Conservation (phyloP, 2,888 invertebrate species). For the Sinelater perroti region DNA sequence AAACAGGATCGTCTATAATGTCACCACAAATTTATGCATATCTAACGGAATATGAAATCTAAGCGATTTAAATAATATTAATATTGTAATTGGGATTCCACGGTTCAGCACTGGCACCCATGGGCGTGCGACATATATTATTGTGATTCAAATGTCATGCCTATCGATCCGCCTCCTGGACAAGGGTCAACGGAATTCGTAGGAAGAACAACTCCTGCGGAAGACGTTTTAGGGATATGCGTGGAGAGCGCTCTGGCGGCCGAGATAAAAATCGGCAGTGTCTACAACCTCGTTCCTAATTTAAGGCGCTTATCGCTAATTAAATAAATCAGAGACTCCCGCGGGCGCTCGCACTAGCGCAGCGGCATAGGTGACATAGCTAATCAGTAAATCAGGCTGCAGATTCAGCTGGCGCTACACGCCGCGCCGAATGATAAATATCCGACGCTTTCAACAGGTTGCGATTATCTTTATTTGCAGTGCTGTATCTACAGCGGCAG, state of each 20-base stretch:
- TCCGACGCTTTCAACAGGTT: background rate
- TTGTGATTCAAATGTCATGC: conserved; percentile 13
- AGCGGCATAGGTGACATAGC: no score
- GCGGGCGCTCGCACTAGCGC: no score
- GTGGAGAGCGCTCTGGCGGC: no score
- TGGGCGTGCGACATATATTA: conserved; percentile 19
- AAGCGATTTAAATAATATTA: conserved; percentile 12
- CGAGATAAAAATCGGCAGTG: no score
- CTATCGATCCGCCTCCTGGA: conserved; percentile 44
- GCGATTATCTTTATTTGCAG: conserved; percentile 8
- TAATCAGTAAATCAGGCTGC: no score
- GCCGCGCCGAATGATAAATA: no score
- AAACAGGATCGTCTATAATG: conserved; percentile 8
- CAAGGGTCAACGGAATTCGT: conserved; percentile 53
- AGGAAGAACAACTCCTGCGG: conserved; percentile 45
- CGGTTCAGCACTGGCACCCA: conserved; percentile 3
- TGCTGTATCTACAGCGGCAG: background rate
- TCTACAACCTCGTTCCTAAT: no score
- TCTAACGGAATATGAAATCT: conserved; percentile 13
- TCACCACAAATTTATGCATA: conserved; percentile 9
- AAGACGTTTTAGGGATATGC: conserved; percentile 22
- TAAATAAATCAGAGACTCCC: no score
- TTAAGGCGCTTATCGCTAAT: no score
- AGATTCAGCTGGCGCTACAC: no score
- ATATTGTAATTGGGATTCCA: conserved; percentile 8